phyloP scores from a whole-genome alignment of 2,113 vertebrate species.

The Equus przewalskii region DNA sequence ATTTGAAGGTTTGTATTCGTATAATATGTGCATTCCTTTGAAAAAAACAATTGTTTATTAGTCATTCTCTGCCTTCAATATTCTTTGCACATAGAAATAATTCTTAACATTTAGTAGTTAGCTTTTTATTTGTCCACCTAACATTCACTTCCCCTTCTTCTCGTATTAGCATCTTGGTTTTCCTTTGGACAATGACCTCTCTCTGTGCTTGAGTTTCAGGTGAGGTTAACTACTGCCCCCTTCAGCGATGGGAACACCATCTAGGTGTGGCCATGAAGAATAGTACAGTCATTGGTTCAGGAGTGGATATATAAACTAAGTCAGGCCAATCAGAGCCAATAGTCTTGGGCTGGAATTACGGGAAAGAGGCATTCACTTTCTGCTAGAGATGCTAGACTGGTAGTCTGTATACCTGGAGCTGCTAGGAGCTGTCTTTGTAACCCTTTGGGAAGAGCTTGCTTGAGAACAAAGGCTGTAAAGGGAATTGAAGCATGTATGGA shows the following conservation, averaged over 20 bases:
- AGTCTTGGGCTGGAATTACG: background rate
- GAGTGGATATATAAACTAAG: background rate
- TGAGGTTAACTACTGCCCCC: background rate
- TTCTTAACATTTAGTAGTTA: background rate
- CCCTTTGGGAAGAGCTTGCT: conserved; percentile 20
- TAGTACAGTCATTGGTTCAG: conserved; percentile 1
- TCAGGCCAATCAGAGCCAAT: background rate
- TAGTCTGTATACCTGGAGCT: background rate
- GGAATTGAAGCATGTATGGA: background rate
- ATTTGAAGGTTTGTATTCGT: background rate
- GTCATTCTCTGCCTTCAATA: conserved; percentile 16
- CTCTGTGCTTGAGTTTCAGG: background rate
- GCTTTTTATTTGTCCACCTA: background rate
- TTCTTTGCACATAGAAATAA: conserved; percentile 25
- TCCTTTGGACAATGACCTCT: background rate
- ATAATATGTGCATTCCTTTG: background rate
- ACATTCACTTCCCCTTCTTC: background rate
- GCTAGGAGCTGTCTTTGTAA: background rate
- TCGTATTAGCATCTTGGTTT: conserved; percentile 1
- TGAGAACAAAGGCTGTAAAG: conserved; percentile 4
- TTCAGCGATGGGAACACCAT: background rate
- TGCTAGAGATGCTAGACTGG: background rate
- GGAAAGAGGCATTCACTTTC: background rate
- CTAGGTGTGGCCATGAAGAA: background rate
- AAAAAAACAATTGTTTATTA: background rate